phyloP scores from a whole-genome alignment of 2,113 vertebrate species.

The Rattus norvegicus region DNA sequence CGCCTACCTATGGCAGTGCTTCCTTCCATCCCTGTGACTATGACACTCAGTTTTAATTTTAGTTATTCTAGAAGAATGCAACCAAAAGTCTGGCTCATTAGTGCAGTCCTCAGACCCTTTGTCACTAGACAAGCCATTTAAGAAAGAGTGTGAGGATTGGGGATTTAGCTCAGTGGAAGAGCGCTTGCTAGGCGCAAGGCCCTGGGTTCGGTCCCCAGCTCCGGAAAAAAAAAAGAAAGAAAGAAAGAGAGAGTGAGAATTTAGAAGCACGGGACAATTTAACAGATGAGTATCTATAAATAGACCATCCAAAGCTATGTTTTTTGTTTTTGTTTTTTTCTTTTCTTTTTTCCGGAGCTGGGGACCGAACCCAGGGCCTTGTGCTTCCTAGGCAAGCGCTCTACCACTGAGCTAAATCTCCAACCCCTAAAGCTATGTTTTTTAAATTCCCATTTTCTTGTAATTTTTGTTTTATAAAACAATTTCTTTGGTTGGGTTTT shows the following conservation, averaged over 20 bases:
- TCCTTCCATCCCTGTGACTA: background rate
- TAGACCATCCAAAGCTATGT: background rate
- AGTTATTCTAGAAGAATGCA: background rate
- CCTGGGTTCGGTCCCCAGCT: no score
- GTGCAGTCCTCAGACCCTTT: background rate
- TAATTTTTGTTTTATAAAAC: constrained; percentile 13
- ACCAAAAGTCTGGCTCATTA: background rate
- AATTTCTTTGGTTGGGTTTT: background rate
- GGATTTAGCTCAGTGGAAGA: no score
- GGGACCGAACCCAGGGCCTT: no score
- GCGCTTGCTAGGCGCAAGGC: no score
- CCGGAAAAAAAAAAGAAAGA: no score
- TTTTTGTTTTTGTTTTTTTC: background rate
- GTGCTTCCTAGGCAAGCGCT: no score
- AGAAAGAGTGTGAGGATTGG: no score
- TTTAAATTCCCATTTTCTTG: constrained; percentile 38
- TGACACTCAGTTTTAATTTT: background rate
- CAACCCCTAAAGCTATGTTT: background rate
- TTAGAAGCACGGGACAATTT: background rate
- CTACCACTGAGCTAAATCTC: no score
- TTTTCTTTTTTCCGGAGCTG: no score
- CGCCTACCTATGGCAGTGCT: background rate
- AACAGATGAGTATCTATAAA: background rate
- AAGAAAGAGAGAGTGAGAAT: constrained; percentile 22
- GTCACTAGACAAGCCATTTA: background rate